Conservation (phyloP, 2,888 invertebrate genomes). For the Phania funesta region DNA sequence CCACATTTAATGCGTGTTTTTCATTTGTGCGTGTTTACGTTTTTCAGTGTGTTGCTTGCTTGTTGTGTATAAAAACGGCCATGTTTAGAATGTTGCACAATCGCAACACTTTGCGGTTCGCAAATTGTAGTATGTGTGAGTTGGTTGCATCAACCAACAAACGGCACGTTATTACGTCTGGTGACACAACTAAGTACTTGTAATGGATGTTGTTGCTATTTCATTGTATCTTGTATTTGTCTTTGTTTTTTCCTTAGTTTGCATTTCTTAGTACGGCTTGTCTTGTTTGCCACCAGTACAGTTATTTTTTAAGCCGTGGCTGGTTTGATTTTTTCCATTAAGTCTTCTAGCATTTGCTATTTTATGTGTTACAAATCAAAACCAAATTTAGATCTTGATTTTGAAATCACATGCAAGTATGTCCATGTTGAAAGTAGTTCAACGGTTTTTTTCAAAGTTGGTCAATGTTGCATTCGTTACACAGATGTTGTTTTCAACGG, state of each 20-base stretch:
- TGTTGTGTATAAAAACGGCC: conserved; percentile 8
- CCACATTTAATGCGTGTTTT: background rate
- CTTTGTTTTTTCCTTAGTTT: background rate
- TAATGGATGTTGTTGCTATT: conserved; percentile 47
- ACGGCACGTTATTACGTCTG: conserved; percentile 29
- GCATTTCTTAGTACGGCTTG: conserved; percentile 1
- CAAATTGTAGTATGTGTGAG: background rate
- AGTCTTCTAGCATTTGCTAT: conserved; percentile 25
- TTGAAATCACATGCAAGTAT: conserved; percentile 16
- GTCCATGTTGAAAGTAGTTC: conserved; percentile 28
- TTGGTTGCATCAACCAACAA: conserved; percentile 23
- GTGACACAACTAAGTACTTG: conserved; percentile 46
- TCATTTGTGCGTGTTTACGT: background rate
- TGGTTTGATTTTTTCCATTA: conserved; percentile 11
- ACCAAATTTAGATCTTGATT: conserved; percentile 60
- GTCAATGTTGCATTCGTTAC: conserved; percentile 4
- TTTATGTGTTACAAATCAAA: conserved; percentile 52
- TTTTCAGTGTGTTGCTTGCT: background rate
- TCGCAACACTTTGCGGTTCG: conserved; percentile 34
- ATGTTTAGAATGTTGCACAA: conserved; percentile 65
- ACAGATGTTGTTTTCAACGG: conserved; percentile 26
- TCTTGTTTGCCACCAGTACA: conserved; percentile 2
- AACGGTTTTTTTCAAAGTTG: conserved; percentile 20
- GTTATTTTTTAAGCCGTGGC: conserved; percentile 54
- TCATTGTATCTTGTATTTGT: conserved; percentile 9